These are phyloP conservation scores for Vollenhovia emeryi DNA, from an alignment of 1,140 invertebrate genomes.

Conservation along the genomic window DNA sequence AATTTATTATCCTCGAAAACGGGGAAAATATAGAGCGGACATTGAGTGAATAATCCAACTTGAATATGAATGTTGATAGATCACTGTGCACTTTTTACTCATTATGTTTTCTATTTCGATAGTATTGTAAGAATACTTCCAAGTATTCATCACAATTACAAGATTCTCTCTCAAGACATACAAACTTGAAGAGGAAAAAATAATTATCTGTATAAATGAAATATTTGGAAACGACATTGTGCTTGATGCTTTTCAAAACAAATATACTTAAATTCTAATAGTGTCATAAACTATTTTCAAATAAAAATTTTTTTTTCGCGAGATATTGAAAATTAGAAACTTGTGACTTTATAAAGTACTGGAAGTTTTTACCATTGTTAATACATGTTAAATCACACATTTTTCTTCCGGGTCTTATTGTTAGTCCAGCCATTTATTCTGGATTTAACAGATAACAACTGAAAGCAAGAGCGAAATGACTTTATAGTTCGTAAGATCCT, in stretches of 20 bases:
- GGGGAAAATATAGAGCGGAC: neutral
- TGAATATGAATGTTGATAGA: slow-evolving; percentile 16
- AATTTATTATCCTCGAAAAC: slow-evolving; percentile 1
- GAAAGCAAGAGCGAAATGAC: neutral
- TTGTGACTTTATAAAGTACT: neutral
- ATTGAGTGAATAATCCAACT: neutral
- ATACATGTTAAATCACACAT: neutral
- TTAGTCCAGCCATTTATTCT: neutral
- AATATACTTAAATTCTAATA: neutral
- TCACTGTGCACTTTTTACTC: neutral
- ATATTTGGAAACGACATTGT: neutral
- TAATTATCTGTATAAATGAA: too few species aligned
- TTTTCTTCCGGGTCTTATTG: neutral
- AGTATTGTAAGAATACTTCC: neutral
- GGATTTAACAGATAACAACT: neutral
- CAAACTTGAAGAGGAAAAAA: neutral
- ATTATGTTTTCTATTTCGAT: neutral
- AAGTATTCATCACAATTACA: neutral
- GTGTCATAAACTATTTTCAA: too few species aligned
- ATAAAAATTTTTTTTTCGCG: too few species aligned
- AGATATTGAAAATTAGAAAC: neutral
- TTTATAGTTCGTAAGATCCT: neutral
- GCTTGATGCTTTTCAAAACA: neutral
- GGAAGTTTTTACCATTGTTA: neutral
- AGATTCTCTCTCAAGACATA: neutral